A percentile compares a stretch with the other conserved stretches of the same genome.
Evolutionary conservation across 2,888 invertebrate genomes (phyloP).

Genomic region (Stratiomys singularior): DNA sequence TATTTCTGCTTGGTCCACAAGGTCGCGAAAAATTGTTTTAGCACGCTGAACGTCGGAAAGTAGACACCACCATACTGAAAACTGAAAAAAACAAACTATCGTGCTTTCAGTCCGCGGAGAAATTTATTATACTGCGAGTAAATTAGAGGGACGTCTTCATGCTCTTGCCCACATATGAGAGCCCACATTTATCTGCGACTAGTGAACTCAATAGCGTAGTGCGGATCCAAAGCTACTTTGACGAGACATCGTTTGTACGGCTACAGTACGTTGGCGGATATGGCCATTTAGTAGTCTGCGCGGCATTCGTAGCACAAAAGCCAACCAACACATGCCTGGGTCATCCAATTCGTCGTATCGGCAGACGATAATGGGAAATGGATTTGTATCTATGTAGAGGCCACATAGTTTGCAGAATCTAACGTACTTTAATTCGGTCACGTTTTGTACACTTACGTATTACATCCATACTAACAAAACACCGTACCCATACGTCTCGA

Average conservation of each 20-base stretch:
- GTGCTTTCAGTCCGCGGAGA: slow-evolving; percentile 20
- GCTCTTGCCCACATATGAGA: slow-evolving; percentile 13
- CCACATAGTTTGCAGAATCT: slow-evolving; percentile 25
- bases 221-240: slow-evolving; percentile 3
- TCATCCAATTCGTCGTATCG: background rate
- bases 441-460: background rate
- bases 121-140: slow-evolving; percentile 22
- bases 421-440: slow-evolving; percentile 24
- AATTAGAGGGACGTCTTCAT: background rate
- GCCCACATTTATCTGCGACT: slow-evolving; percentile 3
- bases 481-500: too few relatives aligned
- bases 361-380: slow-evolving; percentile 24
- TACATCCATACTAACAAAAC: background rate
- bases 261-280: slow-evolving; percentile 34
- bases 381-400: slow-evolving; percentile 9
- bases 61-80: slow-evolving; percentile 24
- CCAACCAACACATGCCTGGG: background rate
- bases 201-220: background rate
- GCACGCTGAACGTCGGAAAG: background rate
- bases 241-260: background rate
- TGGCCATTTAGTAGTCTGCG: slow-evolving; percentile 37
- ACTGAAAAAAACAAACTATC: slow-evolving; percentile 3
- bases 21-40: slow-evolving; percentile 46
- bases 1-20: slow-evolving; percentile 50
- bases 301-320: slow-evolving; percentile 33